Evolutionary conservation across 1,140 invertebrate genomes (phyloP).

Genomic region (Tribolium madens): DNA sequence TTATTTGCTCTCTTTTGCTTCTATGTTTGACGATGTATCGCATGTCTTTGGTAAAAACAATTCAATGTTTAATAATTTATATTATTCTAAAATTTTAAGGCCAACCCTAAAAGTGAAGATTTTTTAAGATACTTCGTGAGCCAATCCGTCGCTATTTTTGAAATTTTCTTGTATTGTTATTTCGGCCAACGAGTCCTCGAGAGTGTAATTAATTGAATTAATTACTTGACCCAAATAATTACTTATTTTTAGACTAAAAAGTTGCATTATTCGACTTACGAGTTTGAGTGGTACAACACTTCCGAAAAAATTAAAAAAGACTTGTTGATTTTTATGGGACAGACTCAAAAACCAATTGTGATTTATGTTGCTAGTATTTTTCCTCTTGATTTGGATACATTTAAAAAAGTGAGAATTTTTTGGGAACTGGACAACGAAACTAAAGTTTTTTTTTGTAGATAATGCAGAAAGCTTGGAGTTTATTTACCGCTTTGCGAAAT

Average conservation of each 20-base stretch:
- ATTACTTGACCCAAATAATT: background rate
- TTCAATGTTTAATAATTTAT: too few species aligned
- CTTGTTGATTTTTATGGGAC: background rate
- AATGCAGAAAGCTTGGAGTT: background rate
- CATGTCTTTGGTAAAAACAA: background rate
- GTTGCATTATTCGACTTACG: background rate
- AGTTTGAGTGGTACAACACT: background rate
- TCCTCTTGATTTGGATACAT: background rate
- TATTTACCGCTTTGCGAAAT: background rate
- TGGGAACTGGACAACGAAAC: background rate
- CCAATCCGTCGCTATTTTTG: background rate
- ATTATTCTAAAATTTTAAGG: too few species aligned
- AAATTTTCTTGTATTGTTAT: background rate
- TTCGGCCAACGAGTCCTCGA: background rate
- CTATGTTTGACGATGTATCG: background rate
- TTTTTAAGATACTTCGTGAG: background rate
- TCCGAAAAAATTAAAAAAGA: background rate
- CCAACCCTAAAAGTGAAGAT: background rate
- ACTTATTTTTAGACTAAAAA: background rate
- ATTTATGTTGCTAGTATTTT: background rate
- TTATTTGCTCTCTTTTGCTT: background rate
- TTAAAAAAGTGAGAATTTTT: background rate
- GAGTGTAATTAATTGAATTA: background rate
- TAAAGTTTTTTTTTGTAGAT: background rate
- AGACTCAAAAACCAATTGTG: background rate